Conservation (phyloP, 2,113 vertebrate genomes). For the Castor canadensis region DNA sequence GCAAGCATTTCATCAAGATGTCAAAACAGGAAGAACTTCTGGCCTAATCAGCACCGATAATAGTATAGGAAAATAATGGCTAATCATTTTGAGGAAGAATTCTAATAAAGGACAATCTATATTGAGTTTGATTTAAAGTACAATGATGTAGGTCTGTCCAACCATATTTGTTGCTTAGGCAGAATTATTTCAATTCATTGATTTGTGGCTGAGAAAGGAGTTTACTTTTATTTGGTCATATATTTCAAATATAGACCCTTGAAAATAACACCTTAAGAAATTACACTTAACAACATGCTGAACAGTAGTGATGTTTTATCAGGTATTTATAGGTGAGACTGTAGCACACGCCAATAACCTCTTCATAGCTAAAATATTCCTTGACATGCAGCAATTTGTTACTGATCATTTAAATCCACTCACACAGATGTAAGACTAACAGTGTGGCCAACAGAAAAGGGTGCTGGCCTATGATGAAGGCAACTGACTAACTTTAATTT, state of each 20-base stretch:
- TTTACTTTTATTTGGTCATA: constrained; percentile 18
- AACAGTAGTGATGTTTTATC: background rate
- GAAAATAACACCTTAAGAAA: background rate
- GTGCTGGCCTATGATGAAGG: background rate
- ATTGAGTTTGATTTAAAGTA: background rate
- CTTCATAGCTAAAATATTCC: background rate
- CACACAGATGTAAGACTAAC: background rate
- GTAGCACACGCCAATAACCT: background rate
- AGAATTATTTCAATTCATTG: background rate
- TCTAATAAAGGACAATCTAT: background rate
- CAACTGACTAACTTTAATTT: constrained; percentile 5
- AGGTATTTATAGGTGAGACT: background rate
- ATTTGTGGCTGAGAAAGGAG: background rate
- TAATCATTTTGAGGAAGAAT: constrained; percentile 22
- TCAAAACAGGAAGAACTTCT: constrained; percentile 57
- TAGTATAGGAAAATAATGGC: constrained; percentile 42
- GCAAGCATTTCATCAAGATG: constrained; percentile 27
- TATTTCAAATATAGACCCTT: constrained; percentile 27
- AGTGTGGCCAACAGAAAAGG: background rate
- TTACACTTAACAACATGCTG: background rate
- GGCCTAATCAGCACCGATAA: constrained; percentile 44
- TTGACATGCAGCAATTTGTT: background rate
- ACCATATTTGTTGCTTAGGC: background rate
- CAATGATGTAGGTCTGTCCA: background rate
- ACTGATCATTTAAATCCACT: background rate